Percentiles rank a stretch among this genome's conserved stretches.
phyloP scores from a whole-genome alignment of 2,113 vertebrate species.

The Gobius niger region DNA sequence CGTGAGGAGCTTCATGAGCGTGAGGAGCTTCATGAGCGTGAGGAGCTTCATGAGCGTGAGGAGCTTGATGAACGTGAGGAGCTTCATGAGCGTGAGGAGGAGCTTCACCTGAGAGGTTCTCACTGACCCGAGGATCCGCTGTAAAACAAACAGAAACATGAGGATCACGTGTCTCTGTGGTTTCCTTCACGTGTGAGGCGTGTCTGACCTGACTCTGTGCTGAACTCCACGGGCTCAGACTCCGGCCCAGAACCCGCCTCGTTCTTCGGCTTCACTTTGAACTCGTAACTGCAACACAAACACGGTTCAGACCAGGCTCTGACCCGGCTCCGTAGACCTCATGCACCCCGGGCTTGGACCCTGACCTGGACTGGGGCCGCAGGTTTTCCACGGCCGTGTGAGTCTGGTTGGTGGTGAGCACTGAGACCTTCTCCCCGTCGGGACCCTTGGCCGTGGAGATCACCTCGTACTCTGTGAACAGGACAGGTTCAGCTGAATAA shows the following conservation, averaged over 20 bases:
- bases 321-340: no score
- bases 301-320: no score
- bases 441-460: no score
- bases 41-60: slow-evolving; percentile 60
- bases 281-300: slow-evolving; percentile 83
- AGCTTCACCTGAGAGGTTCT: slow-evolving; percentile 87
- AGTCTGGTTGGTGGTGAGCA: no score
- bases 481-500: no score
- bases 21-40: background rate
- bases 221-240: slow-evolving; percentile 87
- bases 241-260: slow-evolving; percentile 86
- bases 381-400: no score
- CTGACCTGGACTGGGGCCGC: no score
- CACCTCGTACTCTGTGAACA: no score
- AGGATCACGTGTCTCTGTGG: background rate
- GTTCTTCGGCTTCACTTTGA: slow-evolving; percentile 90
- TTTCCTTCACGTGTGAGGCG: background rate
- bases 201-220: slow-evolving; percentile 88
- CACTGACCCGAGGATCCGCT: slow-evolving; percentile 93
- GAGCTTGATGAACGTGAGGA: background rate
- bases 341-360: no score
- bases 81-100: background rate
- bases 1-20: slow-evolving; percentile 72
- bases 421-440: no score
- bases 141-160: background rate